phyloP scores from a whole-genome alignment of 2,888 invertebrate genomes.

The Cataglyphis albicans region DNA sequence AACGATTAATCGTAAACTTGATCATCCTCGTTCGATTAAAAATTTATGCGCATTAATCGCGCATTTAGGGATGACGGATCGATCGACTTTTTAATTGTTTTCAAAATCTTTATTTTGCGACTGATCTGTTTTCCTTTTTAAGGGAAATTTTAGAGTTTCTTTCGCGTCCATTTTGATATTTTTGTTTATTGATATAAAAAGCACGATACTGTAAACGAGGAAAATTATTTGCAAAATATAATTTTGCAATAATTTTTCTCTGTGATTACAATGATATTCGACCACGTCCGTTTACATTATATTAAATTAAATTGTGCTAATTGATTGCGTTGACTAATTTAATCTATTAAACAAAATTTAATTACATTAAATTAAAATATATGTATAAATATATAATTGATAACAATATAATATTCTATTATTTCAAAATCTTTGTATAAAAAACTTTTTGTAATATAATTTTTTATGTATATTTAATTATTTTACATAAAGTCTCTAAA shows the following conservation, averaged over 20 bases:
- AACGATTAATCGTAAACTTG: slow-evolving; percentile 38
- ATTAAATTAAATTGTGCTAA: background rate
- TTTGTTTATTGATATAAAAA: background rate
- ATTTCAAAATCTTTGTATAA: background rate
- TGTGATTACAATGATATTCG: background rate
- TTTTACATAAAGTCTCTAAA: background rate
- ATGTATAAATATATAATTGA: too few species aligned
- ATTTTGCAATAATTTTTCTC: background rate
- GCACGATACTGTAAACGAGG: background rate
- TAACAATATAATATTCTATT: background rate
- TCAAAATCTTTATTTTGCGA: background rate
- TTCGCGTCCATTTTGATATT: background rate
- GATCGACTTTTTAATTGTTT: background rate
- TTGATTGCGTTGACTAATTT: background rate
- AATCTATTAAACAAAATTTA: background rate
- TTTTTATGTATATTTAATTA: background rate
- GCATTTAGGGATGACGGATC: background rate
- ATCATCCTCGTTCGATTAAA: slow-evolving; percentile 41
- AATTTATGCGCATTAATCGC: slow-evolving; percentile 34
- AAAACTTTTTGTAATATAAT: background rate
- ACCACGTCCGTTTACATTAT: background rate
- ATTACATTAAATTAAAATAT: background rate
- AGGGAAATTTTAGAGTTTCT: background rate
- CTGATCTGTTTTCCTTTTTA: background rate
- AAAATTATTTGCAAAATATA: background rate